Conservation (phyloP, 2,797 vertebrate genomes). For the Jordanella pulchra region DNA sequence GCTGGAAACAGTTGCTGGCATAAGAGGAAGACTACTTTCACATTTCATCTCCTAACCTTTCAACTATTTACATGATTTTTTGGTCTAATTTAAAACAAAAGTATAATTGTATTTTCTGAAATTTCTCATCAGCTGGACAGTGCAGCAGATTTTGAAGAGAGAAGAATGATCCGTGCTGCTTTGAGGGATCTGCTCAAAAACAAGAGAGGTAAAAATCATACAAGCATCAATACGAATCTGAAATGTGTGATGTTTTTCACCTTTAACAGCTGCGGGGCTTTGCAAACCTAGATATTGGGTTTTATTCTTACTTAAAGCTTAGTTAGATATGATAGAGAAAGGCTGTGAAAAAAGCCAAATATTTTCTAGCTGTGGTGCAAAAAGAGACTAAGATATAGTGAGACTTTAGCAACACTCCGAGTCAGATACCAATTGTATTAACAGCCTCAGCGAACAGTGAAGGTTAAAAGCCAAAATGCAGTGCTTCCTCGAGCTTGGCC, state of each 20-base stretch:
- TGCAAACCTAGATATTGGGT: background rate
- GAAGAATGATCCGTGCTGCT: conserved; percentile 87
- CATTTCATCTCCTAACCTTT: background rate
- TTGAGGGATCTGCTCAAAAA: conserved; percentile 91
- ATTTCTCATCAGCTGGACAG: conserved; percentile 83
- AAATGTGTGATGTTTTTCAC: background rate
- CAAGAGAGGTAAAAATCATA: conserved; percentile 78
- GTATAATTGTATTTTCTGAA: background rate
- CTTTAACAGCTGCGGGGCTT: background rate
- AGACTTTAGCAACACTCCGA: background rate
- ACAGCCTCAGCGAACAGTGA: background rate
- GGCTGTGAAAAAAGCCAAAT: background rate
- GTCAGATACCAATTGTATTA: background rate
- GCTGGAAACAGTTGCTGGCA: background rate
- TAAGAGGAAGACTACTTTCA: too few relatives aligned
- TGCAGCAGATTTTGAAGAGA: conserved; percentile 88
- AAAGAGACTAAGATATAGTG: background rate
- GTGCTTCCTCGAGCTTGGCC: background rate
- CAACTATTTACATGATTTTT: too few relatives aligned
- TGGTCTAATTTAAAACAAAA: background rate
- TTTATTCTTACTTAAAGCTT: background rate
- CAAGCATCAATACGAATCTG: background rate
- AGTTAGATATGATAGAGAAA: background rate
- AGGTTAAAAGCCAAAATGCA: background rate
- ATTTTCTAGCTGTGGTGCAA: background rate